Percentiles rank a stretch among this genome's conserved stretches.
These are phyloP conservation scores for Gadopsis bispinosus DNA, from an alignment of 2,797 vertebrate genomes.

Conservation along the genomic window DNA sequence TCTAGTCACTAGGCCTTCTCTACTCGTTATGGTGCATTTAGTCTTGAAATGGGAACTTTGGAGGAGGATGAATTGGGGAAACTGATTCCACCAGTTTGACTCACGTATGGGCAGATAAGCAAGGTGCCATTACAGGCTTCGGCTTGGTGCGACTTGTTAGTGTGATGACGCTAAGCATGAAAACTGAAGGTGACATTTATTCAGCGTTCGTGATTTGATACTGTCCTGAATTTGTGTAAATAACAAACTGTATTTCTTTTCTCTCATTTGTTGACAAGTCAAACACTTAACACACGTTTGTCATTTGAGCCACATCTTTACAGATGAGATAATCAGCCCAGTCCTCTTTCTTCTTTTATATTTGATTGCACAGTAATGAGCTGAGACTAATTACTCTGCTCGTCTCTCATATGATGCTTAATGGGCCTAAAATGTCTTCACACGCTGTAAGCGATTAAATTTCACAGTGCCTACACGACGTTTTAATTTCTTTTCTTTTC, in stretches of 20 bases:
- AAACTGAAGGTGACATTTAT: background rate
- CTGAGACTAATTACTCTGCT: conserved; percentile 39
- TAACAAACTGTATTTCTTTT: background rate
- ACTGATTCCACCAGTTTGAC: background rate
- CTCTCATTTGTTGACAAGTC: background rate
- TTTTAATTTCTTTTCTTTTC: conserved; percentile 7
- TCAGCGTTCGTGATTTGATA: background rate
- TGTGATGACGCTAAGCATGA: background rate
- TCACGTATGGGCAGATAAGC: background rate
- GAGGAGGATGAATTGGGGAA: background rate
- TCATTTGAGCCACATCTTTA: conserved; percentile 16
- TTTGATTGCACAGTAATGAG: conserved; percentile 35
- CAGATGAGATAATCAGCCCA: conserved; percentile 18
- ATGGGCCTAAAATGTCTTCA: conserved; percentile 31
- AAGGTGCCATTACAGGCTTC: background rate
- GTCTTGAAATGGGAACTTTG: background rate
- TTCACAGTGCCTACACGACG: background rate
- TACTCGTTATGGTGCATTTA: background rate
- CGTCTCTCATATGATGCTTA: conserved; percentile 23
- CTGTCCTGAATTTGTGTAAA: background rate
- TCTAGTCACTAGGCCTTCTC: background rate
- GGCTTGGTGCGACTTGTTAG: background rate
- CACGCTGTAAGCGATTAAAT: conserved; percentile 22
- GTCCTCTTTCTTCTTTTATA: conserved; percentile 3
- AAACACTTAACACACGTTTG: background rate